A percentile compares a stretch with the other conserved stretches of the same genome.
phyloP scores from a whole-genome alignment of 2,888 invertebrate genomes.

The Panzeria rudis region DNA sequence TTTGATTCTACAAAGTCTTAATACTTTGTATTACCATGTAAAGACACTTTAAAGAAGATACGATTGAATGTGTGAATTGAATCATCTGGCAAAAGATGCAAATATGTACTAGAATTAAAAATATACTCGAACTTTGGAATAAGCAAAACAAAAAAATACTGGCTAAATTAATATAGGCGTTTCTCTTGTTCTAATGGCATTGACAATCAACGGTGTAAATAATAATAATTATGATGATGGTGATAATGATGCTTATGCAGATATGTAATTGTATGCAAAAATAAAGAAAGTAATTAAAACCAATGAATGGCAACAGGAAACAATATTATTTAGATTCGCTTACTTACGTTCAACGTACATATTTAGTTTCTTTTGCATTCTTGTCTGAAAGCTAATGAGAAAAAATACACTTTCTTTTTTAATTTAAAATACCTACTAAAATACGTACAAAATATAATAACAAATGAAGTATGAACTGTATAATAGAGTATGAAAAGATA shows the following conservation, averaged over 20 bases:
- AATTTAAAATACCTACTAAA: constrained; percentile 9
- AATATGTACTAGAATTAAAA: too few species aligned
- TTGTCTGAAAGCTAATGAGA: constrained; percentile 17
- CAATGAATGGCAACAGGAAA: constrained; percentile 4
- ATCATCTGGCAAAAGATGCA: too few species aligned
- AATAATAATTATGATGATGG: background rate
- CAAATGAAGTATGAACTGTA: background rate
- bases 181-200: constrained; percentile 30
- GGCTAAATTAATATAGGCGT: constrained; percentile 25
- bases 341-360: constrained; percentile 2
- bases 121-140: background rate
- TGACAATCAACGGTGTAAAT: constrained; percentile 15
- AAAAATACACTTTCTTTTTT: constrained; percentile 19
- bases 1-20: too few species aligned
- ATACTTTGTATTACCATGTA: too few species aligned
- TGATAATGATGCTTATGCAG: constrained; percentile 10
- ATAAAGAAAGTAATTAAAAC: constrained; percentile 27
- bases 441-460: background rate
- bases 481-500: background rate
- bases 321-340: background rate
- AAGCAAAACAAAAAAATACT: background rate
- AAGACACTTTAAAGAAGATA: too few species aligned
- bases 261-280: constrained; percentile 10
- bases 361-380: constrained; percentile 17
- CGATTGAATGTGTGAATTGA: too few species aligned